Conservation (phyloP, 2,888 invertebrate species). For the Isoperla grammatica region DNA sequence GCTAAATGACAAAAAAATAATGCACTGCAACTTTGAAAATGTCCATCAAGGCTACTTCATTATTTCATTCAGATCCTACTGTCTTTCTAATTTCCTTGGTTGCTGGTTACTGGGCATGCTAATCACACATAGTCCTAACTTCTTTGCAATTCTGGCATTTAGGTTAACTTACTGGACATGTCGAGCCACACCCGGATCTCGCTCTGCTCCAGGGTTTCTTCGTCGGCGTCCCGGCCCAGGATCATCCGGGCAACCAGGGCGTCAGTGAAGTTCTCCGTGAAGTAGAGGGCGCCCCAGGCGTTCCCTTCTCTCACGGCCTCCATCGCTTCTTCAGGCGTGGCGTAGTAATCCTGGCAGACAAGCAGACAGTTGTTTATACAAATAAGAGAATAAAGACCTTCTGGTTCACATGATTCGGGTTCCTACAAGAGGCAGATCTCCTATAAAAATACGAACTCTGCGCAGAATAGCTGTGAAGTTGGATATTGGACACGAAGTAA, state of each 20-base stretch:
- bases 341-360: constrained; percentile 52
- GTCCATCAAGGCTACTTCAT: too few relatives aligned
- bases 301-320: constrained; percentile 68
- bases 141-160: too few relatives aligned
- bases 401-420: background rate
- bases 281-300: constrained; percentile 85
- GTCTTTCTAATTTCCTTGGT: too few relatives aligned
- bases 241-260: constrained; percentile 77
- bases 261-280: constrained; percentile 85
- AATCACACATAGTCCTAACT: too few relatives aligned
- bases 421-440: too few relatives aligned
- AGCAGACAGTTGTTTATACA: background rate
- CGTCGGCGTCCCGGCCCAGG: constrained; percentile 74
- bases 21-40: too few relatives aligned
- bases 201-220: constrained; percentile 80
- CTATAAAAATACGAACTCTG: too few relatives aligned
- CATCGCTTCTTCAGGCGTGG: constrained; percentile 59
- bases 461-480: too few relatives aligned
- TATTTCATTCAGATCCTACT: too few relatives aligned
- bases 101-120: too few relatives aligned
- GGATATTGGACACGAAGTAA: too few relatives aligned
- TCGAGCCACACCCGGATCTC: constrained; percentile 87
- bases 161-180: constrained; percentile 81
- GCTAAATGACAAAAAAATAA: too few relatives aligned
- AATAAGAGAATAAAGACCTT: background rate